Base-by-base conservation (phyloP, 2,888 invertebrate genomes). In the Protodeltote pygarga region DNA sequence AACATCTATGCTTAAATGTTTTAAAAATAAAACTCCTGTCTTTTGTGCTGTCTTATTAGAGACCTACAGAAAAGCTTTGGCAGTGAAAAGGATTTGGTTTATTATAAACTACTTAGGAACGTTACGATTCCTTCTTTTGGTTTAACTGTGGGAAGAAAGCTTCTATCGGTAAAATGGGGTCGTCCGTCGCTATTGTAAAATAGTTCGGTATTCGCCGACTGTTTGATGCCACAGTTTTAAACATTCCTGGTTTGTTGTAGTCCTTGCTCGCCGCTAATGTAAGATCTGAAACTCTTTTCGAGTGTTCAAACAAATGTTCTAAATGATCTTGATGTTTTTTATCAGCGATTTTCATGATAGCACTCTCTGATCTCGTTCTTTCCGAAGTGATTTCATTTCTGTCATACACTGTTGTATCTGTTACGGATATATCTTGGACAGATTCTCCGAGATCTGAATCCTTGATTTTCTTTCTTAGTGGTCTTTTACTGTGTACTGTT, bases 151-250 rank as follows among this genome's bases (percentile, higher is more conserved):
- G 95, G 76, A 96, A 96, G 83, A 96, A 96, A 0, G 96, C 95
- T 83, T 96, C 96, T 54, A 96, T 95, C 0, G 96, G 96, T 34
- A 96, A 86, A 38, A 96, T 95, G 0, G 96, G 96, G 75, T 96
- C 96, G 60, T 96, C 96, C 0, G 96, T 95, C 0, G 95, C 94
- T 81, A 96, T 94, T 13, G 95, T 95, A 65, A 96, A 95, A 70
- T 95, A 94, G 68, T 93, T 94, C 2, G 95, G 94, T 71, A 95
- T 94, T 65, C 94, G 88, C 58, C 95, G 92, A 63, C 94, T 94
- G 39, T 90, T 92, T 0, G 90, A 90, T 0, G 94, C 93, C 0
- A 95, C 93, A 0, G 94, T 93, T 79, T 95, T 95, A 76, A 95
- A 95, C 86, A 94, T 91, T 2, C 95, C 95, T 0, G 95, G 94